Conservation (phyloP, 2,113 vertebrate genomes). For the Colossoma macropomum region DNA sequence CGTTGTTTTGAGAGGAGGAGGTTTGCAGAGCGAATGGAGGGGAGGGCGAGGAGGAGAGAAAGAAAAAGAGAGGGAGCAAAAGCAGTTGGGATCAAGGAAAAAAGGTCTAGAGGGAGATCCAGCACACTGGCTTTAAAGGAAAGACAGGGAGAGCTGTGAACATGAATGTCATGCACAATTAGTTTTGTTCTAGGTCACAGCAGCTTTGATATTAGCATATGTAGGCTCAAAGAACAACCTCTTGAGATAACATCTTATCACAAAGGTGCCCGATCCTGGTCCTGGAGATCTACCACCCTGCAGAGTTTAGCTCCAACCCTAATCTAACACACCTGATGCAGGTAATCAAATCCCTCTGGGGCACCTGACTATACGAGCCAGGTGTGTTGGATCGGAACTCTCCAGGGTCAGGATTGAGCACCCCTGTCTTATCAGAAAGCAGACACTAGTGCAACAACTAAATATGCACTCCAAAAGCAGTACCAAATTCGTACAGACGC, state of each 20-base stretch:
- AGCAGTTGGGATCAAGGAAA: background rate
- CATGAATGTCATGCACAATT: slow-evolving; percentile 25
- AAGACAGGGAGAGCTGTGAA: background rate
- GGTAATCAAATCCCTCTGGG: too few species aligned
- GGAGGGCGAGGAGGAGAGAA: slow-evolving; percentile 36
- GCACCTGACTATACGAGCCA: too few species aligned
- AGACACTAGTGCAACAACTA: background rate
- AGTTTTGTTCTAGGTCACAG: background rate
- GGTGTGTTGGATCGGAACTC: too few species aligned
- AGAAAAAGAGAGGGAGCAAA: background rate
- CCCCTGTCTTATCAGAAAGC: background rate
- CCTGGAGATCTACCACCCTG: too few species aligned
- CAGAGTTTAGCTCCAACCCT: too few species aligned
- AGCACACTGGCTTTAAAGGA: background rate
- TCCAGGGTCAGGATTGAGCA: too few species aligned
- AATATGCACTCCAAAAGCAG: too few species aligned
- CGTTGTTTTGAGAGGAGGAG: slow-evolving; percentile 57
- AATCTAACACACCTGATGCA: too few species aligned
- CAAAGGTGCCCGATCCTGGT: too few species aligned
- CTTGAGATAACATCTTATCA: background rate
- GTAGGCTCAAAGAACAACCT: background rate
- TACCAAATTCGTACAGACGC: background rate
- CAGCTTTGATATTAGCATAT: slow-evolving; percentile 8
- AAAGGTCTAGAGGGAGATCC: background rate
- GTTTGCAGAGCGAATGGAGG: slow-evolving; percentile 33